Base-by-base conservation (phyloP, 92 coral and sea anemone species). In the Porites cylindrica region DNA sequence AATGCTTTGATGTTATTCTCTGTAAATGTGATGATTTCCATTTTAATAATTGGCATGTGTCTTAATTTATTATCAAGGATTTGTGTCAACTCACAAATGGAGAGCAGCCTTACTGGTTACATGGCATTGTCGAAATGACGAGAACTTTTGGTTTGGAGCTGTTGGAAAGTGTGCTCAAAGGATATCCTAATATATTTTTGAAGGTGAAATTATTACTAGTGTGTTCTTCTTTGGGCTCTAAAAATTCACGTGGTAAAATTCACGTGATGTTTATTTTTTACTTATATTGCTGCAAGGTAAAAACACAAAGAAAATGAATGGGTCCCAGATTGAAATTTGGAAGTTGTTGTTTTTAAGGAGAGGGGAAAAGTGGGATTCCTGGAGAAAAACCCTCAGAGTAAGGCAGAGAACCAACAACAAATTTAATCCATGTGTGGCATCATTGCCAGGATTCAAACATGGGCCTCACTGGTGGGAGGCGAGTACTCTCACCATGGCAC, bases 51-150 rank as follows among this genome's bases (percentile, higher is more conserved):
- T 65, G 26, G 18, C 70, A 10, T n/a, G 23, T 67, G 26, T 85
- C 8, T 32, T 32, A 32, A 32, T 32, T 11, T 3, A 18, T 13
- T 5, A 11, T 12, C 20, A 52, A 97, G 99, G 99, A 97, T 74
- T 78, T 97, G 69, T 97, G 99, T 76, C 99, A 97, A 86, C 72
- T 97, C 72, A 97, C 99, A 65, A 97, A 90, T 90, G 99, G 99
- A n/a, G 99, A 97, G 79, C 98, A 95, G 70, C 99, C 99, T 0
- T 97, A 97, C 82, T 97, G 99, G 99, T 91, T 97, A 17, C 86
- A 86, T 88, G 99, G 99, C 2, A 91, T 97, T 59, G 90, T 76
- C 17, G 99, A 97, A 83, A 97, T 97, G 99, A 95, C 96, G 58
- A 85, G 99, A 56, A 97, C 99, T 12, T 97, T 97, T 93, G 99